A percentile compares a stretch with the other conserved stretches of the same genome.
Evolutionary conservation across 1,140 invertebrate species (phyloP).

Genomic region (Papilio dardanus): DNA sequence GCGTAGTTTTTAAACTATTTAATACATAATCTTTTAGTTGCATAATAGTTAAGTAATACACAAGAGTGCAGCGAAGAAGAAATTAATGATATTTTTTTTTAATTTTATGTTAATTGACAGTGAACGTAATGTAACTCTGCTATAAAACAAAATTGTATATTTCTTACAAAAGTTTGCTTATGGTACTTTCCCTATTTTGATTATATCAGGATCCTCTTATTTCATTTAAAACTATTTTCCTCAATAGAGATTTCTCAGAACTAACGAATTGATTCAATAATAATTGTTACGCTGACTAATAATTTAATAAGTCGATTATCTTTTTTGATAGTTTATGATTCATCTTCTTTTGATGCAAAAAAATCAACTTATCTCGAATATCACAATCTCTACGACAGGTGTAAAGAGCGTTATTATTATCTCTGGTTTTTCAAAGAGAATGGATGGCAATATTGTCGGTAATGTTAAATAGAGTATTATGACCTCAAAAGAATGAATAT

Average conservation of each 20-base stretch:
- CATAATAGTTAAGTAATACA: conserved; percentile 12
- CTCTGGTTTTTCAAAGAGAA: too few species aligned
- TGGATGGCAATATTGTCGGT: too few species aligned
- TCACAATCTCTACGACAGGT: background rate
- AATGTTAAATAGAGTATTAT: too few species aligned
- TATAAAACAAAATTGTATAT: background rate
- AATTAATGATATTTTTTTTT: background rate
- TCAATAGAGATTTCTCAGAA: background rate
- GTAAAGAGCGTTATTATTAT: too few species aligned
- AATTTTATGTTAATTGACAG: background rate
- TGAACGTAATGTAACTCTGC: background rate
- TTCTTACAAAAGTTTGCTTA: background rate
- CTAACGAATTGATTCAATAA: background rate
- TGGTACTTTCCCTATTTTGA: background rate
- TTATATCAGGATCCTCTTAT: background rate
- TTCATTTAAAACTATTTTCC: conserved; percentile 3
- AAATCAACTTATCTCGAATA: background rate
- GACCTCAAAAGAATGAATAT: too few species aligned
- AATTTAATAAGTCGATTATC: background rate
- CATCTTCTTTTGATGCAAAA: background rate
- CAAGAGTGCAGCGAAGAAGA: background rate
- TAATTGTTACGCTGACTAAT: background rate
- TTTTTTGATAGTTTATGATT: background rate
- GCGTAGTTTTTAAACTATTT: background rate
- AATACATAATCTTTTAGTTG: background rate